These are phyloP conservation scores for Apantesis nais DNA, from an alignment of 2,888 invertebrate genomes.

Conservation along the genomic window DNA sequence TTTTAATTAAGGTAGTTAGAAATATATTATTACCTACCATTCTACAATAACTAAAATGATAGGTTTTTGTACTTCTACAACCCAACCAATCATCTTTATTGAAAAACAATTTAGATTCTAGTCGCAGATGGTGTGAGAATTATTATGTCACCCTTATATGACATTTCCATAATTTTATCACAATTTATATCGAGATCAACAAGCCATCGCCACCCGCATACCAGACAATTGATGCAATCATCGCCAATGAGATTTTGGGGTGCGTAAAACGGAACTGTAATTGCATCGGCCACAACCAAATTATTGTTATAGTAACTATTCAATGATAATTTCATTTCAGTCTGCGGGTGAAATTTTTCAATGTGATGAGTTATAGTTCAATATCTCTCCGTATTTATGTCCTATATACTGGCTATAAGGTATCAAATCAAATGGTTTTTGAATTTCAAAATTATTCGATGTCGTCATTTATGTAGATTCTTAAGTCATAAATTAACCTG, in stretches of 20 bases:
- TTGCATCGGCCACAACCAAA: constrained; percentile 82
- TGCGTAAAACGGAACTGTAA: constrained; percentile 78
- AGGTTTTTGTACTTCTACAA: neutral
- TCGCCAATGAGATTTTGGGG: constrained; percentile 81
- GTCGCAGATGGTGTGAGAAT: constrained; percentile 58
- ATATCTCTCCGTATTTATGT: constrained; percentile 36
- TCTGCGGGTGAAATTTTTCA: constrained; percentile 70
- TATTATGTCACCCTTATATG: constrained; percentile 59
- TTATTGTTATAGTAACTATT: constrained; percentile 80
- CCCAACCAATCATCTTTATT: constrained; percentile 7
- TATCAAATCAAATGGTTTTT: too few species aligned
- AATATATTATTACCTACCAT: neutral
- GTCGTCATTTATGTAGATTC: too few species aligned
- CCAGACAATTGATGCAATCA: constrained; percentile 84
- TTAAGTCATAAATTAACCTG: too few species aligned
- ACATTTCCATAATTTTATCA: constrained; percentile 73
- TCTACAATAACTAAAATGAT: constrained; percentile 23
- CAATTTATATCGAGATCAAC: constrained; percentile 79
- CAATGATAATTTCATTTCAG: constrained; percentile 75
- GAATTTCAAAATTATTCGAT: too few species aligned
- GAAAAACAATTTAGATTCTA: constrained; percentile 31
- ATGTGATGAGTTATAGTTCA: constrained; percentile 39
- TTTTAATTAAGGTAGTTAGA: neutral
- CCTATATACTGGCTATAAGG: constrained; percentile 17
- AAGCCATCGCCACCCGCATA: constrained; percentile 82